Evolutionary conservation across 2,113 vertebrate species (phyloP).

Genomic region (Nyctibius bracteatus): DNA sequence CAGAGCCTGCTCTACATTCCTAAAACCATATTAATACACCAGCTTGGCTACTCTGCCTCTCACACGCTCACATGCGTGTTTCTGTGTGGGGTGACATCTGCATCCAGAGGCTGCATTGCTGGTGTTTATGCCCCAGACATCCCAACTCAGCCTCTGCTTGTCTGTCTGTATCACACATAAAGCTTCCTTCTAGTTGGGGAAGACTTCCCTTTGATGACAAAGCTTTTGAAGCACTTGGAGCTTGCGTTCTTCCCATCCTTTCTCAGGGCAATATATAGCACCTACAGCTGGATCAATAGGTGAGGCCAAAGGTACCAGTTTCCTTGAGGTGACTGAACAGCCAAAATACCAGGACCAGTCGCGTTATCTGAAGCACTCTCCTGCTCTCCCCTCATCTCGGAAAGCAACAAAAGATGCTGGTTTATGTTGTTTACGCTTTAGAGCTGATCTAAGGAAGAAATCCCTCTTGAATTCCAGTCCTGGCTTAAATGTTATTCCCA

Average conservation of each 20-base stretch:
- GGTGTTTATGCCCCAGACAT: background rate
- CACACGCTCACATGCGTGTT: fast-evolving
- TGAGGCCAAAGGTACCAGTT: background rate
- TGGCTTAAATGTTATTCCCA: background rate
- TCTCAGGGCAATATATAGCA: background rate
- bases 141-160: background rate
- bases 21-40: background rate
- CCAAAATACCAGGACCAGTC: fast-evolving
- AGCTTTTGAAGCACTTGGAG: background rate
- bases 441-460: background rate
- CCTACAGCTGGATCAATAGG: background rate
- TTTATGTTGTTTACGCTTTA: background rate
- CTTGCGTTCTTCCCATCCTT: background rate
- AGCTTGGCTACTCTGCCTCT: background rate
- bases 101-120: background rate
- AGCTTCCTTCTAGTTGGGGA: background rate
- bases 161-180: background rate
- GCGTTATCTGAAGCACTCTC: background rate
- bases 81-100: fast-evolving
- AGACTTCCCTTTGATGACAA: background rate
- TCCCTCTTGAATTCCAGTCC: background rate
- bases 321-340: background rate
- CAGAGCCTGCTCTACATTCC: background rate
- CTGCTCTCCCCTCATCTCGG: background rate
- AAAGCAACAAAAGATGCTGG: background rate